Conservation (phyloP, 2,888 invertebrate genomes). For the Aphodius sticticus region DNA sequence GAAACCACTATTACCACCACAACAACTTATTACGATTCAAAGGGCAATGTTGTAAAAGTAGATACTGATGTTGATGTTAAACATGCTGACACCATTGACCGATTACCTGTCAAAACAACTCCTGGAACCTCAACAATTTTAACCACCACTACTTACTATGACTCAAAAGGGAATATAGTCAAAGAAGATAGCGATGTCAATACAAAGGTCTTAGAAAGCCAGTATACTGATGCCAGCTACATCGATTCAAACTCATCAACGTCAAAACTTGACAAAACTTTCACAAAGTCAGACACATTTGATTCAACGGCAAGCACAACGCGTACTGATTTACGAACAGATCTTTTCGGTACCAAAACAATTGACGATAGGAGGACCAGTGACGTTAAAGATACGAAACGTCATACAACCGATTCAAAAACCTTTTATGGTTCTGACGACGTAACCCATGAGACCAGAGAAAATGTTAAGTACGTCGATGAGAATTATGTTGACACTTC, state of each 20-base stretch:
- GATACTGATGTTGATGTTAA: constrained; percentile 51
- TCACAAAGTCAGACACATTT: background rate
- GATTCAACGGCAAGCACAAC: constrained; percentile 6
- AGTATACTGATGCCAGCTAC: background rate
- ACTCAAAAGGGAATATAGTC: constrained; percentile 55
- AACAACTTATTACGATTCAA: constrained; percentile 57
- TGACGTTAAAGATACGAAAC: background rate
- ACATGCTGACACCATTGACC: constrained; percentile 22
- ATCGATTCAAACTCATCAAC: constrained; percentile 11
- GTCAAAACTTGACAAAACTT: constrained; percentile 5
- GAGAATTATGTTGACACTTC: constrained; percentile 50
- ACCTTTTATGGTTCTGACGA: constrained; percentile 13
- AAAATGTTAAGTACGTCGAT: constrained; percentile 46
- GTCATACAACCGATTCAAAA: constrained; percentile 17
- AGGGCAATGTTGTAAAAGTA: constrained; percentile 55
- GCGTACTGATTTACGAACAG: background rate
- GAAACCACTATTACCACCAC: constrained; percentile 51
- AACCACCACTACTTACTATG: constrained; percentile 57
- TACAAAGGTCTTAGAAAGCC: constrained; percentile 14
- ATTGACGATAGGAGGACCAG: constrained; percentile 9
- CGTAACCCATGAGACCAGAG: constrained; percentile 9
- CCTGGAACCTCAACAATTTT: constrained; percentile 46
- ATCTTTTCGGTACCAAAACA: background rate
- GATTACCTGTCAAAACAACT: constrained; percentile 23
- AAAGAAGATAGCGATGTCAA: constrained; percentile 53